Evolutionary conservation across 1,140 invertebrate genomes (phyloP), one percentile per base, ranked within the genome.

Genomic region (Saxidomus purpurata): DNA sequence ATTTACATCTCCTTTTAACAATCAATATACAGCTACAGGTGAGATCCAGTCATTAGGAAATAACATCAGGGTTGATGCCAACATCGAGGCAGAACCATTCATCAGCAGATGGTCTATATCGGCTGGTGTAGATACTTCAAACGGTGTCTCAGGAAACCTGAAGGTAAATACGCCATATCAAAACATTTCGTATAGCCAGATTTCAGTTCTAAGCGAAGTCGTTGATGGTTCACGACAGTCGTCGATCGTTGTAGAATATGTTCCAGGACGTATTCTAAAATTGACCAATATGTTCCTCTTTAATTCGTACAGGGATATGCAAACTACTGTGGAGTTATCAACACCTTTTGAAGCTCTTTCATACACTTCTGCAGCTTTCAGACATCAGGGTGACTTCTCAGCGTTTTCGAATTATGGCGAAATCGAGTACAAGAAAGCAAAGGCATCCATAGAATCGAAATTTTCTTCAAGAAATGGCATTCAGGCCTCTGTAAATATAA

Each of bases 1-100:
- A 69, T 84, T 84, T 8, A 36, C 25, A 22, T 84, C 81, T 43
- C 81, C 81, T 8, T 84, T 69, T 47, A 84, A 59, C 19, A n/a
- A 15, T 11, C 19, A 40, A 47, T 67, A 61, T 69, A 22, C 81
- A 9, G 40, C 81, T 61, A n/a, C 67, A 25, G 81, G 36, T 28
- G 38, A 47, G 34, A 15, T 61, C 19, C 52, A 67, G 36, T 19
- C 38, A 11, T 22, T 19, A 25, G 28, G 28, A 63, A 84, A 84
- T 61, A 47, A 15, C 19, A 2, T 84, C 22, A 67, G 34, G 22
- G 61, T 52, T 40, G 15, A 55, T 40, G 61, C 59, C 0, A 40
- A 43, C 25, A 40, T 84, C 25, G 81, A 84, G 8, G 81, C 63
- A 43, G 38, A 63, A 31, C 81, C 81, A 38, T 43, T 43, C 8